Evolutionary conservation across 2,888 invertebrate species (phyloP).

Genomic region (Nebria salina): DNA sequence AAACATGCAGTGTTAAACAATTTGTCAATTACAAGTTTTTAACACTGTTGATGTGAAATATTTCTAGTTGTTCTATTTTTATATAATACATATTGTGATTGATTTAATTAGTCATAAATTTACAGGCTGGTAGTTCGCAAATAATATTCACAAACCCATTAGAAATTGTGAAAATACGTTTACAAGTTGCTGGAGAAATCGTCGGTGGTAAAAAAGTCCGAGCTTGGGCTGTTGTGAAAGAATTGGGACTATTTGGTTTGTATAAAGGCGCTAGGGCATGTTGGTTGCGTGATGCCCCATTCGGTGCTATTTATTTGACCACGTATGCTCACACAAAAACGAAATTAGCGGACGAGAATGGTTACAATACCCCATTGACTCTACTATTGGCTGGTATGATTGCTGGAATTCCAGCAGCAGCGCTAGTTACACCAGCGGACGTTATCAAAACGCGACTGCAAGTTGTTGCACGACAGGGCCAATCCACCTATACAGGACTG

Average conservation of each 20-base stretch:
- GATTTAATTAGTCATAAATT: conserved; percentile 35
- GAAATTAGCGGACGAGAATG: conserved; percentile 91
- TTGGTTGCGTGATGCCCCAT: conserved; percentile 93
- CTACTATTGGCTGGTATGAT: conserved; percentile 87
- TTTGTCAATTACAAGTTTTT: no score
- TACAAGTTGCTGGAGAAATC: conserved; percentile 98
- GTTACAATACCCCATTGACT: conserved; percentile 90
- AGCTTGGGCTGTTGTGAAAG: conserved; percentile 90
- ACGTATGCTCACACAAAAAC: conserved; percentile 96
- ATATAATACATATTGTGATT: background rate
- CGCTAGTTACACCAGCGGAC: conserved; percentile 97
- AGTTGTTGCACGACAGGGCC: conserved; percentile 93
- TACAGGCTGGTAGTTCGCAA: conserved; percentile 89
- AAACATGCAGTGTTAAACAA: no score
- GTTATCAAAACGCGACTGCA: conserved; percentile 96
- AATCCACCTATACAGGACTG: conserved; percentile 94
- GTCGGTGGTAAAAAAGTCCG: conserved; percentile 85
- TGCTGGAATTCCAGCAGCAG: conserved; percentile 96
- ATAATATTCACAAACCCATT: conserved; percentile 99
- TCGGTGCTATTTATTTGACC: conserved; percentile 98
- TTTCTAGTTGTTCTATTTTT: background rate
- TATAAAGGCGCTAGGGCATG: conserved; percentile 97
- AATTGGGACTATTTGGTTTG: conserved; percentile 93
- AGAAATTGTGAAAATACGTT: conserved; percentile 98
- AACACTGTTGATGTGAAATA: no score